Conservation (phyloP, 2,797 vertebrate species). For the Protonibea diacanthus region DNA sequence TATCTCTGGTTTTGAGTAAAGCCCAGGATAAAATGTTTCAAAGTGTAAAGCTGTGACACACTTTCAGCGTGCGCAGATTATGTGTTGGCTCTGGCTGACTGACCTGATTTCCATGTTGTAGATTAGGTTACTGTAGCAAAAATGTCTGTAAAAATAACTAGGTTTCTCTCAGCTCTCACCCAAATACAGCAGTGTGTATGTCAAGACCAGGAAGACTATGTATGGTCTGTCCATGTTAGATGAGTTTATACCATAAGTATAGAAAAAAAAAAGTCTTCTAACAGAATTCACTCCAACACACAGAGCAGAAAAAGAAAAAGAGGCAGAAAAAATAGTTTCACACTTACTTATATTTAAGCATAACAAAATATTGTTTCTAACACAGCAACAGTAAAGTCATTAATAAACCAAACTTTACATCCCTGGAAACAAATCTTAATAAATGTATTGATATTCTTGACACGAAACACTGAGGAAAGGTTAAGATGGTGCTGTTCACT, state of each 20-base stretch:
- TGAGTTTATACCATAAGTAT: no score
- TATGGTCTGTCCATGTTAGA: no score
- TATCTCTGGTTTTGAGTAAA: not conserved
- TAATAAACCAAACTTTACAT: not conserved
- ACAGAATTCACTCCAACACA: no score
- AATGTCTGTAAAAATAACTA: not conserved
- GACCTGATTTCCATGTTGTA: conserved; percentile 18
- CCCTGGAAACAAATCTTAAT: not conserved
- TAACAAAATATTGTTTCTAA: not conserved
- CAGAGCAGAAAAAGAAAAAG: no score
- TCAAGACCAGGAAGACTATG: not conserved
- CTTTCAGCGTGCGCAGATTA: not conserved
- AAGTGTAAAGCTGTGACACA: conserved; percentile 8
- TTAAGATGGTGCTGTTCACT: not conserved
- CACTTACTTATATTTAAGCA: not conserved
- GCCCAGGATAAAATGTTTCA: not conserved
- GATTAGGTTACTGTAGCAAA: not conserved
- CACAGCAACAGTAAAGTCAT: not conserved
- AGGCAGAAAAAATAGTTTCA: no score
- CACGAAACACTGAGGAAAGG: not conserved
- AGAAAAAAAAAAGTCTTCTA: no score
- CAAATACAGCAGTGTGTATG: not conserved
- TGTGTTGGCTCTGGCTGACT: conserved; percentile 3
- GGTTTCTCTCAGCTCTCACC: not conserved
- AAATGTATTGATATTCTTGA: not conserved